Evolutionary conservation across 2,113 vertebrate species (phyloP).

Genomic region (Stigmatopora argus): DNA sequence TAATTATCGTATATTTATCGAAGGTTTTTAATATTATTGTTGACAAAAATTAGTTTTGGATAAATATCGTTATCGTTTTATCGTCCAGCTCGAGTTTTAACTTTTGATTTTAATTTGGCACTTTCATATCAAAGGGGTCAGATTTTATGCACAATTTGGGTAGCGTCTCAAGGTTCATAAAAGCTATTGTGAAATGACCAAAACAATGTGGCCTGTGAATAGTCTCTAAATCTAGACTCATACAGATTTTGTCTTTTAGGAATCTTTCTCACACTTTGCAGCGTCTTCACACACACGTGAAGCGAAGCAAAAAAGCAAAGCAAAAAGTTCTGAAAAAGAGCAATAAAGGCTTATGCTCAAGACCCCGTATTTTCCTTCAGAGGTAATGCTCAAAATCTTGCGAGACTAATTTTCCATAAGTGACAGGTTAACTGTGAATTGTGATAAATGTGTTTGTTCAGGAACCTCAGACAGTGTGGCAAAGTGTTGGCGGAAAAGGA

Average conservation of each 20-base stretch:
- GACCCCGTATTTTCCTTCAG: slow-evolving; percentile 37
- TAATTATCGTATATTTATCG: too few relatives aligned
- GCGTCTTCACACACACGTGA: neutral
- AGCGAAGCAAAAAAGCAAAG: neutral
- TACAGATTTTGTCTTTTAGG: slow-evolving; percentile 27
- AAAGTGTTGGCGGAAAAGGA: neutral
- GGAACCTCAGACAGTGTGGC: slow-evolving; percentile 31
- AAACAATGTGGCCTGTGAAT: neutral
- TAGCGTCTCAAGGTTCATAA: too few relatives aligned
- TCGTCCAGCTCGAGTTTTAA: too few relatives aligned
- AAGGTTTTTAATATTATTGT: too few relatives aligned
- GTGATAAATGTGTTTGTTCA: slow-evolving; percentile 12
- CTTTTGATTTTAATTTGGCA: too few relatives aligned
- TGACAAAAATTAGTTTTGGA: too few relatives aligned
- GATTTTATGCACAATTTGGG: too few relatives aligned
- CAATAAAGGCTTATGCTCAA: slow-evolving; percentile 19
- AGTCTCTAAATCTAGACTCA: neutral
- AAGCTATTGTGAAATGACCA: neutral
- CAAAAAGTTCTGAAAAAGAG: neutral
- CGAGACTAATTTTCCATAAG: neutral
- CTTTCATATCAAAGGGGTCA: too few relatives aligned
- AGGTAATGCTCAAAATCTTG: slow-evolving; percentile 31
- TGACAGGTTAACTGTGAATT: neutral
- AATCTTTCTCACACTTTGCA: slow-evolving; percentile 8
- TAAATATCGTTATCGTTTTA: too few relatives aligned